Evolutionary conservation across 2,113 vertebrate genomes (phyloP).

Genomic region (Baryphthengus martii): DNA sequence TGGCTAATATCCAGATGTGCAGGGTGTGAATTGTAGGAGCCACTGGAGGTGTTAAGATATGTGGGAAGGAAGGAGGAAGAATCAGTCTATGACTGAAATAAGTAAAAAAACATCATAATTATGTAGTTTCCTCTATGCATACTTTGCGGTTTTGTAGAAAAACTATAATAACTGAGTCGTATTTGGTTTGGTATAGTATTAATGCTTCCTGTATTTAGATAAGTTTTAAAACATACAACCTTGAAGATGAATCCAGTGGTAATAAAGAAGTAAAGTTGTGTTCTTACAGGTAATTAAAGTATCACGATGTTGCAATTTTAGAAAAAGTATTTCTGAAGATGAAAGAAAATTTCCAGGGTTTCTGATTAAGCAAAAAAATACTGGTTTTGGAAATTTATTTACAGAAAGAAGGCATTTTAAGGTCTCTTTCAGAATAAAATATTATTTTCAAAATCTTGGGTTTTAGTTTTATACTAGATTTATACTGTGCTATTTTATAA

Average conservation of each 20-base stretch:
- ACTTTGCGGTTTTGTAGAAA: not conserved
- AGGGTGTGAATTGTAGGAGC: not conserved
- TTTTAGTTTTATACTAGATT: not conserved
- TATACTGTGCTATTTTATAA: not conserved
- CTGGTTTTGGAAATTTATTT: not conserved
- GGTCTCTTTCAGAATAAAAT: not conserved
- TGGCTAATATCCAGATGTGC: accelerated
- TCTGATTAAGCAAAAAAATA: not conserved
- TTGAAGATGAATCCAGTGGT: not conserved
- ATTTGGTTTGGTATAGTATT: not conserved
- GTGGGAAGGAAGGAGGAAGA: not conserved
- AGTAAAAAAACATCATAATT: not conserved
- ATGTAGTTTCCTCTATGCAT: not conserved
- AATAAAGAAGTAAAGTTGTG: not conserved
- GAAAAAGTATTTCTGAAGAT: not conserved
- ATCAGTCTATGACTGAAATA: not conserved
- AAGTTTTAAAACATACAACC: not conserved
- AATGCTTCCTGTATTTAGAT: not conserved
- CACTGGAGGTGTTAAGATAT: not conserved
- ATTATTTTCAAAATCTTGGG: not conserved
- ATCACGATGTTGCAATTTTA: not conserved
- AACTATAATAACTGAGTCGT: not conserved
- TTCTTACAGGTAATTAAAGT: not conserved
- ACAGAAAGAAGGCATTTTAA: not conserved
- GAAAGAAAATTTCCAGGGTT: not conserved